Base-by-base conservation (phyloP, 2,888 invertebrate species). In the Campoplex capitator region DNA sequence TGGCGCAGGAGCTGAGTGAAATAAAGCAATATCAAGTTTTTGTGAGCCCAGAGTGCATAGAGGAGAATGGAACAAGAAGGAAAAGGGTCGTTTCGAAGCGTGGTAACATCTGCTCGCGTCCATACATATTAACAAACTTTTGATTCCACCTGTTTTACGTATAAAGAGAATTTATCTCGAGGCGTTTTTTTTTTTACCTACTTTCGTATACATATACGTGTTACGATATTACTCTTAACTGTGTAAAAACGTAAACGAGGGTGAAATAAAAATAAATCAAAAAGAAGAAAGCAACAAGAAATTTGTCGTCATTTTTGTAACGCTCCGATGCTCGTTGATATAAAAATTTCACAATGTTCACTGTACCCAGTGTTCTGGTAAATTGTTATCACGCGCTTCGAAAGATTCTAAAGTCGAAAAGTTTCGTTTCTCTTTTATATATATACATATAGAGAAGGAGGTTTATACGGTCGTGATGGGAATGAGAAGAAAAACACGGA, bases 81-180 rank as follows among this genome's bases (percentile, higher is more conserved):
- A 58, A 23, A 23, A 68, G 45, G 42, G 16, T 28, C 32, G 51
- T 54, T 45, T 48, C 67, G 38, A 45, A 82, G 48, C 82, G 78
- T 85, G 85, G 90, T 90, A 90, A 90, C 92, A 90, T 89, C 89
- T 91, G 92, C 88, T 80, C 89, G 84, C 89, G 84, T 89, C 89
- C 87, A 89, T 89, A 91, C 89, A 90, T 92, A 91, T 92, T 91
- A 90, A 90, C 90, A 90, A 92, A 92, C 89, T 92, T 92, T 78
- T 54, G 32, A 18, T 73, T 51, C 80, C 35, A 38, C 58, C 18
- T 74, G 42, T 56, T 48, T 2, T 42, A 65, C 51, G 28, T 75
- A 82, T 35, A 42, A 56, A n/a, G 38, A 78, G 45, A 54, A 74
- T 81, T 81, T 84, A 73, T 67, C n/a, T 16, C 4, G 35, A 38